Conservation (phyloP, 2,888 invertebrate genomes). For the Yponomeuta sedellus region DNA sequence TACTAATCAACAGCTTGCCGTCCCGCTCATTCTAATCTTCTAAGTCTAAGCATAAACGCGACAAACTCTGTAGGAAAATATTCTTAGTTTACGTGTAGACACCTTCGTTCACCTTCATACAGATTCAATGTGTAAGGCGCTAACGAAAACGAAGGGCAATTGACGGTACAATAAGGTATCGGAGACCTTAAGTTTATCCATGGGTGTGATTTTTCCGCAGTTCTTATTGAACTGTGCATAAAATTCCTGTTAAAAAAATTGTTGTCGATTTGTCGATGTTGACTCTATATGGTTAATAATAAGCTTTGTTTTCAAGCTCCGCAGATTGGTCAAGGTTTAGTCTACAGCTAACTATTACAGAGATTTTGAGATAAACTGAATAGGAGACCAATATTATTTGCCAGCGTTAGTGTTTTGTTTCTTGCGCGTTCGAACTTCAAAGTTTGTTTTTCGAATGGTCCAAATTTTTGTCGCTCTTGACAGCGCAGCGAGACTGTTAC, state of each 20-base stretch:
- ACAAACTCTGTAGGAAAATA: slow-evolving; percentile 47
- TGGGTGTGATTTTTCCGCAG: not conserved
- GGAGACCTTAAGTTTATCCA: not conserved
- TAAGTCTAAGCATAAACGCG: slow-evolving; percentile 42
- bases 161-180: slow-evolving; percentile 31
- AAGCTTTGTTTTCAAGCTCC: slow-evolving; percentile 44
- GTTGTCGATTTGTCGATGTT: not conserved
- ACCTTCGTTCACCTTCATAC: slow-evolving; percentile 60
- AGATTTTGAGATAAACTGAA: not conserved
- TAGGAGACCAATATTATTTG: not conserved
- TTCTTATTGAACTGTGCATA: not conserved
- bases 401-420: not conserved
- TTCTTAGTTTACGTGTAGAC: slow-evolving; percentile 35
- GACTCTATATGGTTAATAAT: slow-evolving; percentile 40
- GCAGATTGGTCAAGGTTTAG: slow-evolving; percentile 29
- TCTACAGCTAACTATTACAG: slow-evolving; percentile 17
- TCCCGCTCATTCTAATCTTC: slow-evolving; percentile 52
- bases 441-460: not conserved
- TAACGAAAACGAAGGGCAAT: slow-evolving; percentile 74
- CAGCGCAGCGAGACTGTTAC: slow-evolving; percentile 1
- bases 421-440: not conserved
- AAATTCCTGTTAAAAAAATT: not conserved
- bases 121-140: slow-evolving; percentile 63
- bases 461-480: not conserved
- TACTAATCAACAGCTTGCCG: slow-evolving; percentile 56